A percentile compares a stretch with the other conserved stretches of the same genome.
Evolutionary conservation across 2,888 invertebrate species (phyloP).

Genomic region (Cepaea hortensis): DNA sequence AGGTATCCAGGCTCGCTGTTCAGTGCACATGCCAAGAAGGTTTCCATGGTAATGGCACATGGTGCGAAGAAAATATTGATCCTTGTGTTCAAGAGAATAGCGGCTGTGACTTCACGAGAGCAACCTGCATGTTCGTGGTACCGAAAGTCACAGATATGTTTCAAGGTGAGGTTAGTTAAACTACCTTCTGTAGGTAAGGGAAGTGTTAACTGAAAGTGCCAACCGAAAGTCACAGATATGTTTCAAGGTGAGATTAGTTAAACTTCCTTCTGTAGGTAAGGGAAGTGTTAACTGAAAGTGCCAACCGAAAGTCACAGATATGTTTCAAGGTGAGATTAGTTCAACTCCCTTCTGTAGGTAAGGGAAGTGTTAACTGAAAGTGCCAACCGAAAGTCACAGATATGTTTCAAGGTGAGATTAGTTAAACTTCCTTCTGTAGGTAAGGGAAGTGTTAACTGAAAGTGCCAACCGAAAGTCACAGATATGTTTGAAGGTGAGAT

Average conservation of each 20-base stretch:
- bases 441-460: no score
- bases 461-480: slow-evolving; percentile 42
- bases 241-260: slow-evolving; percentile 22
- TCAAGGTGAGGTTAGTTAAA: slow-evolving; percentile 21
- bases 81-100: slow-evolving; percentile 44
- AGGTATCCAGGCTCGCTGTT: slow-evolving; percentile 29
- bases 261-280: no score
- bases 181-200: no score
- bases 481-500: slow-evolving; percentile 42
- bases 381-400: slow-evolving; percentile 44
- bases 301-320: slow-evolving; percentile 45
- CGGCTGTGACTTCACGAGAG: slow-evolving; percentile 48
- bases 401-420: slow-evolving; percentile 34
- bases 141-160: slow-evolving; percentile 48
- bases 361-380: no score
- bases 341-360: no score
- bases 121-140: slow-evolving; percentile 45
- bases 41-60: slow-evolving; percentile 55
- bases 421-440: no score
- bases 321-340: slow-evolving; percentile 33
- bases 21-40: slow-evolving; percentile 50
- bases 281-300: no score
- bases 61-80: slow-evolving; percentile 46
- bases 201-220: no score
- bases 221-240: slow-evolving; percentile 47